Conservation (phyloP, 2,888 invertebrate genomes). For the Entomobrya proxima region DNA sequence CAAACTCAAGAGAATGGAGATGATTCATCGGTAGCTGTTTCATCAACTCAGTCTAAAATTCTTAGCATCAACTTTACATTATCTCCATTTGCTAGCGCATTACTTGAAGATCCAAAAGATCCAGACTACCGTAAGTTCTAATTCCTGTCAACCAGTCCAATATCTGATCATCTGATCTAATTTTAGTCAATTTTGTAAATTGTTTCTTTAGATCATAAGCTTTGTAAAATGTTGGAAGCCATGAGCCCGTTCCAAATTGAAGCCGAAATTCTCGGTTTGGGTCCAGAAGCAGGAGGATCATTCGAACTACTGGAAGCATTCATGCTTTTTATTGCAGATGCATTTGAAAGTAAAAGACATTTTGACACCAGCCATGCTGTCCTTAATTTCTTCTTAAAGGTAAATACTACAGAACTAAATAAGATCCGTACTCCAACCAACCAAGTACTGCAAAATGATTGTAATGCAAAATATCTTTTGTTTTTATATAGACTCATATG, state of each 20-base stretch:
- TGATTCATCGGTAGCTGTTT: not conserved
- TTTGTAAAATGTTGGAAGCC: conserved; percentile 83
- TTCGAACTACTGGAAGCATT: conserved; percentile 86
- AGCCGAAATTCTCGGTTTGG: conserved; percentile 88
- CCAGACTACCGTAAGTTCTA: conserved; percentile 8
- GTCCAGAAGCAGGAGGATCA: conserved; percentile 86
- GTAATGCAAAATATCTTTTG: not conserved
- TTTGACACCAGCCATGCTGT: conserved; percentile 95
- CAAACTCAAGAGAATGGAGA: not conserved
- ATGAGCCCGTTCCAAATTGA: conserved; percentile 91
- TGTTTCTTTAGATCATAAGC: conserved; percentile 77
- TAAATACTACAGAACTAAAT: conserved; percentile 81
- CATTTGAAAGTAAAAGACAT: conserved; percentile 86
- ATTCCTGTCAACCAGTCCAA: not conserved
- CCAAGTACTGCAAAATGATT: not conserved
- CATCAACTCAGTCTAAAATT: conserved; percentile 44
- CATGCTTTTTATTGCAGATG: conserved; percentile 84
- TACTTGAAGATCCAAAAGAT: conserved; percentile 28
- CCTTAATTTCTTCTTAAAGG: conserved; percentile 90
- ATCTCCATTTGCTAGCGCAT: conserved; percentile 36
- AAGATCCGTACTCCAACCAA: not conserved
- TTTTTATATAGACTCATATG: conserved; percentile 36
- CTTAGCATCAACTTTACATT: conserved; percentile 34
- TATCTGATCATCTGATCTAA: not conserved
- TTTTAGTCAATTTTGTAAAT: conserved; percentile 7